Percentiles rank a stretch among this genome's conserved stretches.
Evolutionary conservation across 2,888 invertebrate genomes (phyloP).

Genomic region (Panzeria rudis): DNA sequence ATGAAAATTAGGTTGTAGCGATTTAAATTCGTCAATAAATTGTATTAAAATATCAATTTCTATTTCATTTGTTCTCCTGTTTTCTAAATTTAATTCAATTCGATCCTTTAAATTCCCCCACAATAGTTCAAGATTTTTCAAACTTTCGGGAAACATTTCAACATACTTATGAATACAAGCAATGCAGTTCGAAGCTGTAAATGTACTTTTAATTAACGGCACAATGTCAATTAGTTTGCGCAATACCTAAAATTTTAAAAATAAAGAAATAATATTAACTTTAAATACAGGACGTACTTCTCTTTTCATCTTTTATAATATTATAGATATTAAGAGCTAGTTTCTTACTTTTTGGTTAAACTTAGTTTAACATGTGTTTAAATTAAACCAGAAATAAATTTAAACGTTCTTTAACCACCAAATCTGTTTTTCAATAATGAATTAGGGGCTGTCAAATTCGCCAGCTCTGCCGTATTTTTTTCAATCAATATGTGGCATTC

Average conservation of each 20-base stretch:
- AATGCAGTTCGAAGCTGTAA: constrained; percentile 76
- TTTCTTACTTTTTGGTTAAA: too few species aligned
- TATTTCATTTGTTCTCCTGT: constrained; percentile 51
- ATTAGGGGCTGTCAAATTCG: too few species aligned
- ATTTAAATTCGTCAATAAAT: constrained; percentile 76
- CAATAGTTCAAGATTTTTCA: constrained; percentile 73
- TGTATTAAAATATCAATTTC: constrained; percentile 77
- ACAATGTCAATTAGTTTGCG: constrained; percentile 15
- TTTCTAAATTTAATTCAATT: constrained; percentile 65
- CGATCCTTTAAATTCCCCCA: constrained; percentile 73
- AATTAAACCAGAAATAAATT: too few species aligned
- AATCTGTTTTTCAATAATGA: too few species aligned
- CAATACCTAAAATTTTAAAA: constrained; percentile 30
- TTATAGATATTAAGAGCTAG: too few species aligned
- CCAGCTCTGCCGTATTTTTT: too few species aligned
- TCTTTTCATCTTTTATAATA: too few species aligned
- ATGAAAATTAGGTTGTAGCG: constrained; percentile 69
- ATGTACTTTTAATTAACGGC: constrained; percentile 40
- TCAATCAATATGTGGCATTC: too few species aligned
- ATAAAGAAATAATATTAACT: background rate
- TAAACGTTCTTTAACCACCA: too few species aligned
- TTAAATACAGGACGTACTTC: background rate
- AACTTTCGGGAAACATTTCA: constrained; percentile 74
- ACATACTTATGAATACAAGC: constrained; percentile 77
- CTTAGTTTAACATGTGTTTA: too few species aligned